Evolutionary conservation across 2,797 vertebrate genomes (phyloP).

Genomic region (Sebastes elongatus): DNA sequence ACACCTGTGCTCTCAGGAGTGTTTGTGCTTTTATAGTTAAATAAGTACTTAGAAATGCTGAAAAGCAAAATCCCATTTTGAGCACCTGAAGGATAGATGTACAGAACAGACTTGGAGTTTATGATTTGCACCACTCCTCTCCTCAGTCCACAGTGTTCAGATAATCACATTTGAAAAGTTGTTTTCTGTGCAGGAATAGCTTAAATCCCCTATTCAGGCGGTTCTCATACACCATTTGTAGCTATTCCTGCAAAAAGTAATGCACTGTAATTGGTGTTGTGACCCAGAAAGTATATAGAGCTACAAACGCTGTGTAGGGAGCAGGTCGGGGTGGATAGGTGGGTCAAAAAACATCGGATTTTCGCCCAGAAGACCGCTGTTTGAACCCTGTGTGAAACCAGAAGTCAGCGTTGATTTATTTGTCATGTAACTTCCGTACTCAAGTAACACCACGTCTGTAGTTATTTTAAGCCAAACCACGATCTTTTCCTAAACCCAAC

Average conservation of each 20-base stretch:
- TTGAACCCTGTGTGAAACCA: no score
- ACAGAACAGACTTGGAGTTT: background rate
- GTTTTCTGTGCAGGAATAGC: background rate
- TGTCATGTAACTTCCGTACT: background rate
- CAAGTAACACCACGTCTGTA: background rate
- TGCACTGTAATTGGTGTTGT: no score
- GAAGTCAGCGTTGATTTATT: background rate
- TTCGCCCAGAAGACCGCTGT: no score
- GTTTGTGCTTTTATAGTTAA: background rate
- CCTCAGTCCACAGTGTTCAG: background rate
- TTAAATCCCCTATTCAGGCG: background rate
- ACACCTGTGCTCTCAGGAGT: no score
- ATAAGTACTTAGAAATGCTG: background rate
- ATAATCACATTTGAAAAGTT: background rate
- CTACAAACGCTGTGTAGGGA: no score
- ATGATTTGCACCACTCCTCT: background rate
- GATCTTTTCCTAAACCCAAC: background rate
- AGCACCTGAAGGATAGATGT: background rate
- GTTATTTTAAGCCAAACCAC: background rate
- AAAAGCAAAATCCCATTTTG: background rate
- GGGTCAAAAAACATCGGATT: no score
- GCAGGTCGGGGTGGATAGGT: rapidly evolving
- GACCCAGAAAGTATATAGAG: no score
- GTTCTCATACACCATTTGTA: background rate
- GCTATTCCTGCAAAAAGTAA: no score